A percentile compares a stretch with the other conserved stretches of the same genome.
These are phyloP conservation scores for Zootoca vivipara DNA, from an alignment of 2,113 vertebrate genomes.

Conservation along the genomic window DNA sequence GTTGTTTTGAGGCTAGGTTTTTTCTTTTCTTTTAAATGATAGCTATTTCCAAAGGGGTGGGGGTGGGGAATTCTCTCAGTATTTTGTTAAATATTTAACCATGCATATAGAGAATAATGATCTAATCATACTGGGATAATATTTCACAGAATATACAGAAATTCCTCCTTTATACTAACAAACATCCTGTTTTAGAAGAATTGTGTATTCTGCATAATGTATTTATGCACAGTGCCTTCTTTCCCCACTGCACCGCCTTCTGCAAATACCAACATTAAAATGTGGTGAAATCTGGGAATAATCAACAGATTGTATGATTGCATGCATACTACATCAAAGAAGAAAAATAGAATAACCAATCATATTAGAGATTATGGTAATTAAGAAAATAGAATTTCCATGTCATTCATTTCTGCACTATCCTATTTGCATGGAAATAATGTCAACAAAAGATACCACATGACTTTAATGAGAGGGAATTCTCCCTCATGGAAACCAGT, in stretches of 20 bases:
- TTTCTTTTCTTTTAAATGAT: not conserved
- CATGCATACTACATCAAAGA: slow-evolving; percentile 51
- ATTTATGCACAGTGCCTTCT: slow-evolving; percentile 22
- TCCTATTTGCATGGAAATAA: slow-evolving; percentile 75
- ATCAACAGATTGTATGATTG: slow-evolving; percentile 67
- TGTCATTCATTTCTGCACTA: slow-evolving; percentile 58
- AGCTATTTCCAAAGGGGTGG: not conserved
- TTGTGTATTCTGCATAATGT: not conserved
- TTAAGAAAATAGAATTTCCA: slow-evolving; percentile 64
- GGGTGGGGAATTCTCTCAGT: not conserved
- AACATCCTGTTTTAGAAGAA: not conserved
- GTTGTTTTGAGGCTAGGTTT: not conserved
- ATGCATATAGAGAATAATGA: not conserved
- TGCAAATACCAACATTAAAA: slow-evolving; percentile 56
- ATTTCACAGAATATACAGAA: not conserved
- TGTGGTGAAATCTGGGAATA: slow-evolving; percentile 46
- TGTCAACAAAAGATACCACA: slow-evolving; percentile 67
- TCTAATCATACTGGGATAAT: not conserved
- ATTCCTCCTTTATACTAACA: not conserved
- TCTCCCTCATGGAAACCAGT: slow-evolving; percentile 60
- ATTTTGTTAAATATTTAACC: not conserved
- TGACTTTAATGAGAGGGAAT: slow-evolving; percentile 72
- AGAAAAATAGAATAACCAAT: slow-evolving; percentile 62
- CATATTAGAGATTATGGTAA: slow-evolving; percentile 55
- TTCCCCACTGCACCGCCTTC: not conserved